phyloP scores from a whole-genome alignment of 2,113 vertebrate genomes.

The Prionailurus viverrinus region DNA sequence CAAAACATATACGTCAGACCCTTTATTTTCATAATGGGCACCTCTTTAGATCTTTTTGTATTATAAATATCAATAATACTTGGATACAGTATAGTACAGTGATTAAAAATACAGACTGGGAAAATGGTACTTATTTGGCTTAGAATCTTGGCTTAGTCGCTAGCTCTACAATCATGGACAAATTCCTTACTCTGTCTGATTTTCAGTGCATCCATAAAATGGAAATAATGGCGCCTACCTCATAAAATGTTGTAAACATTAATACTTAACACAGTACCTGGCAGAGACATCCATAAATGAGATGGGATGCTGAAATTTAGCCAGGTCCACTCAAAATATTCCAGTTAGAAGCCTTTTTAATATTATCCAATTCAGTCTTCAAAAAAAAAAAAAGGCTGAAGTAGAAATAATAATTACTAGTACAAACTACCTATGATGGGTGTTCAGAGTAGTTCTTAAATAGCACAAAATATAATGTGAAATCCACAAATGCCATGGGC shows the following conservation, averaged over 20 bases:
- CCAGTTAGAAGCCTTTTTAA: neutral
- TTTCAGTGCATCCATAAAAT: constrained; percentile 37
- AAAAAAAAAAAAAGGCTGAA: neutral
- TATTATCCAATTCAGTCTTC: constrained; percentile 7
- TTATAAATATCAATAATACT: neutral
- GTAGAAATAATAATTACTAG: constrained; percentile 11
- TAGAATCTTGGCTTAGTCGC: neutral
- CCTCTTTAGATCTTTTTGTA: neutral
- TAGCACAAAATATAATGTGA: constrained; percentile 12
- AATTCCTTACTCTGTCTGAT: neutral
- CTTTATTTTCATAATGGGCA: constrained; percentile 21
- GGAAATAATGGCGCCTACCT: neutral
- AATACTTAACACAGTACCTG: constrained; percentile 13
- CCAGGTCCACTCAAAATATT: neutral
- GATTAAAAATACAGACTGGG: neutral
- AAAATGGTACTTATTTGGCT: neutral
- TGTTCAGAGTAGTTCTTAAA: neutral
- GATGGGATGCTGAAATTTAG: constrained; percentile 18
- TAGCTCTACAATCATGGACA: neutral
- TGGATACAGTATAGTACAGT: neutral
- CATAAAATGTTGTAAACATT: constrained; percentile 11
- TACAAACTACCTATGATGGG: neutral
- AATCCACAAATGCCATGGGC: neutral
- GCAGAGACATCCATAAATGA: neutral
- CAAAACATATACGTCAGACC: neutral